Conservation (phyloP, 2,888 invertebrate species). For the Oegoconia quadripuncta region DNA sequence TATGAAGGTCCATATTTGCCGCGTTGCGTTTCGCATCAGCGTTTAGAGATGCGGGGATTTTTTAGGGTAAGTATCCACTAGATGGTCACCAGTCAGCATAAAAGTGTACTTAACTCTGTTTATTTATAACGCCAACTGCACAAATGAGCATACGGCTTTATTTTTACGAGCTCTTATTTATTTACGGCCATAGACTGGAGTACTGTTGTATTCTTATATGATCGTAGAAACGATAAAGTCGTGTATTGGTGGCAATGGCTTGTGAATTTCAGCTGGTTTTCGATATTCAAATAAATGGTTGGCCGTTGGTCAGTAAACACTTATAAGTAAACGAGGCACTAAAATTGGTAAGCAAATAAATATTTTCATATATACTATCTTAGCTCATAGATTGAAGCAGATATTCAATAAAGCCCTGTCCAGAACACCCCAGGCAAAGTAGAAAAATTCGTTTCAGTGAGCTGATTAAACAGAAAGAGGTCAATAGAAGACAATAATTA, state of each 20-base stretch:
- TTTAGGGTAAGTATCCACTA: slow-evolving; percentile 27
- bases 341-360: too few species aligned
- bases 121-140: neutral
- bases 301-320: too few species aligned
- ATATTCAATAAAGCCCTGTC: too few species aligned
- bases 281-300: neutral
- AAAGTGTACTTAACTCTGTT: neutral
- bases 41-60: slow-evolving; percentile 34
- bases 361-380: too few species aligned
- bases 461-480: too few species aligned
- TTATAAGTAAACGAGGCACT: too few species aligned
- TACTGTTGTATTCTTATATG: slow-evolving; percentile 8
- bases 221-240: slow-evolving; percentile 8
- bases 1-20: slow-evolving; percentile 42
- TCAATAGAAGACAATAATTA: too few species aligned
- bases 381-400: too few species aligned
- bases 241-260: slow-evolving; percentile 7
- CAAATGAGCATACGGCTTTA: slow-evolving; percentile 1
- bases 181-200: slow-evolving; percentile 5
- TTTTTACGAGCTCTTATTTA: slow-evolving; percentile 5
- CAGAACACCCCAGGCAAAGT: too few species aligned
- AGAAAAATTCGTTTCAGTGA: too few species aligned
- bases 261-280: neutral
- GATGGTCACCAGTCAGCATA: slow-evolving; percentile 13
- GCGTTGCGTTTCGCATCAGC: slow-evolving; percentile 36